Evolutionary conservation across 2,797 vertebrate genomes (phyloP), one percentile per base, ranked within the genome.

Genomic region (Philypnodon macrostomus): DNA sequence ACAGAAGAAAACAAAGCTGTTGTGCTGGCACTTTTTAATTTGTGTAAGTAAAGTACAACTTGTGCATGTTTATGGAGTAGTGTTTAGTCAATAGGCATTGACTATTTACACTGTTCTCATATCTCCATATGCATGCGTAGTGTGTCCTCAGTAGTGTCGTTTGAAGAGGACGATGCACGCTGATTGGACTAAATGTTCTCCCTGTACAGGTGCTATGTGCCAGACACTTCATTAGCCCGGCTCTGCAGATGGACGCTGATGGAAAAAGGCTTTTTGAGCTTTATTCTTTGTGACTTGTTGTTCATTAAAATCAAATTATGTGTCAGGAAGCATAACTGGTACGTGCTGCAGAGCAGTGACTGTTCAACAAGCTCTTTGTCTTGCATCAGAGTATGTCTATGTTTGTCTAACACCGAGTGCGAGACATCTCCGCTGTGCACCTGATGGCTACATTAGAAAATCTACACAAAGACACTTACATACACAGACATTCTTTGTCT

Each of bases 221-320:
- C 79, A 82, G 59, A 67, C 77, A 81, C 81, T 82, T 85, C 72
- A 86, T 89, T 88, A 85, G 74, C 68, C 48, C 45, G 12, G 53
- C 65, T 56, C 73, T 72, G 73, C 80, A 87, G 87, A 90, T 88
- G 85, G 82, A 89, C 60, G 86, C 63, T 15, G 69, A 82, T 77
- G 83, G 81, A 85, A 90, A n/a, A 40, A 63, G 56, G 77, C 66
- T 80, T 85, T 92, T 91, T 93, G 91, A 95, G 89, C 83, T 91
- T 95, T 90, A 95, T 93, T 95, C 90, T 89, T 92, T 92, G 88
- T 93, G 93, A 94, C 93, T 94, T 92, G 89, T 92, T 93, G 94
- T 93, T 94, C 90, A 93, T 94, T 95, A 95, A 88, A 87, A 87
- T 87, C 89, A 95, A 93, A 94, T 94, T 94, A 89, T 89, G 90